Conservation (phyloP, 2,888 invertebrate species). For the Lissonota sp. region DNA sequence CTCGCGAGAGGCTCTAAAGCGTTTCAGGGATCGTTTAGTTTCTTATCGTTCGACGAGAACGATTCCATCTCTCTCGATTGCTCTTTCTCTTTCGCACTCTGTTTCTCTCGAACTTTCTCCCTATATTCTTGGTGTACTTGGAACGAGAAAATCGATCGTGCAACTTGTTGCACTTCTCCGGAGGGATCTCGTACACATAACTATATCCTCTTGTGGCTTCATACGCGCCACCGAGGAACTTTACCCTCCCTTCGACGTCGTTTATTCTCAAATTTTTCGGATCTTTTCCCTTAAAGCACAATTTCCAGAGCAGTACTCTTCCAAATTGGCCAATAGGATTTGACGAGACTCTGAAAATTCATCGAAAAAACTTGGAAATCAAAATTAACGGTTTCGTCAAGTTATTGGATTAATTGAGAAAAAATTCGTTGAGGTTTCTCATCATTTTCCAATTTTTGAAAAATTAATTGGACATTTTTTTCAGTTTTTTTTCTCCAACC, state of each 20-base stretch:
- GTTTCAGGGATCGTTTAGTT: conserved; percentile 60
- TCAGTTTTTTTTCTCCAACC: too few species aligned
- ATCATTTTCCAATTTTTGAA: too few species aligned
- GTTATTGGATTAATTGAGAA: too few species aligned
- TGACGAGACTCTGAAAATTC: too few species aligned
- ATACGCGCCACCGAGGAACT: conserved; percentile 17
- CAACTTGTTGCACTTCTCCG: conserved; percentile 64
- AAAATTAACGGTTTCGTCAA: too few species aligned
- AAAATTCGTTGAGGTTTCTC: too few species aligned
- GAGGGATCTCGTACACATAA: conserved; percentile 32
- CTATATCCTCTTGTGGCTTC: conserved; percentile 24
- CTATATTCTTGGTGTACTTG: conserved; percentile 28
- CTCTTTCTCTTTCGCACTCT: conserved; percentile 21
- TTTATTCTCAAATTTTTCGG: conserved; percentile 25
- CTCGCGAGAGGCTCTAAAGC: conserved; percentile 61
- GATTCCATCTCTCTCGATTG: conserved; percentile 18
- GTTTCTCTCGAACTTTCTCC: conserved; percentile 11
- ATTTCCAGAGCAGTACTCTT: too few species aligned
- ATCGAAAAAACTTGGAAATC: too few species aligned
- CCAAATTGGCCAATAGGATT: too few species aligned
- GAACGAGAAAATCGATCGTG: conserved; percentile 61
- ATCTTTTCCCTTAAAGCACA: conserved; percentile 6
- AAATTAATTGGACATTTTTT: too few species aligned
- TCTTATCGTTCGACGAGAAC: conserved; percentile 50
- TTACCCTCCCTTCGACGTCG: conserved; percentile 1